Evolutionary conservation across 2,888 invertebrate species (phyloP).

Genomic region (Drosophila aldrichi): DNA sequence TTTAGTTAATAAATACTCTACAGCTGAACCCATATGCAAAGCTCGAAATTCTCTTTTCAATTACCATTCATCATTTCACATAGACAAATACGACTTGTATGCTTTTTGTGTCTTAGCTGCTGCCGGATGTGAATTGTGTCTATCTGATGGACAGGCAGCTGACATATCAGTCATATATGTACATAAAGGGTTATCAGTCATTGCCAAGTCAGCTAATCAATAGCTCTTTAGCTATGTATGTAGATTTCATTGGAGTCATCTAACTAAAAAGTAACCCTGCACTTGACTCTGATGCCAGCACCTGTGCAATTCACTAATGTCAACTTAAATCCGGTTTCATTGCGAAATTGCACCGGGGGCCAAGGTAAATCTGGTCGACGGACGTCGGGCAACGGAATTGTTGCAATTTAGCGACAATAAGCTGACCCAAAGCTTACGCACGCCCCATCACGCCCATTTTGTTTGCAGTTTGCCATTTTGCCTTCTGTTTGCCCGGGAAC

Average conservation of each 20-base stretch:
- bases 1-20: not conserved
- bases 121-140: not conserved
- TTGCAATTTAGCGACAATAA: slow-evolving; percentile 75
- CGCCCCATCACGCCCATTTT: slow-evolving; percentile 33
- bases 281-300: slow-evolving; percentile 29
- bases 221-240: not conserved
- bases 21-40: not conserved
- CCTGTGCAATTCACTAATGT: slow-evolving; percentile 25
- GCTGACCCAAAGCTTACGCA: slow-evolving; percentile 62
- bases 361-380: slow-evolving; percentile 34
- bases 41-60: not conserved
- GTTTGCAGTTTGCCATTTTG: slow-evolving; percentile 51
- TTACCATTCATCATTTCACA: not conserved
- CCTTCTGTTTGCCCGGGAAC: slow-evolving; percentile 28
- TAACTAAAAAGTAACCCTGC: slow-evolving; percentile 29
- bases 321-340: slow-evolving; percentile 32
- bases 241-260: not conserved
- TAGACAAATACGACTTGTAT: not conserved
- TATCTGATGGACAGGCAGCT: not conserved
- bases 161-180: not conserved
- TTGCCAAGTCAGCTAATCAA: slow-evolving; percentile 1
- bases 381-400: slow-evolving; percentile 49
- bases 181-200: not conserved
- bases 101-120: not conserved
- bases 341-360: slow-evolving; percentile 52